These are phyloP conservation scores for Rousettus leschenaultii DNA, from an alignment of 2,113 vertebrate genomes.

Conservation along the genomic window DNA sequence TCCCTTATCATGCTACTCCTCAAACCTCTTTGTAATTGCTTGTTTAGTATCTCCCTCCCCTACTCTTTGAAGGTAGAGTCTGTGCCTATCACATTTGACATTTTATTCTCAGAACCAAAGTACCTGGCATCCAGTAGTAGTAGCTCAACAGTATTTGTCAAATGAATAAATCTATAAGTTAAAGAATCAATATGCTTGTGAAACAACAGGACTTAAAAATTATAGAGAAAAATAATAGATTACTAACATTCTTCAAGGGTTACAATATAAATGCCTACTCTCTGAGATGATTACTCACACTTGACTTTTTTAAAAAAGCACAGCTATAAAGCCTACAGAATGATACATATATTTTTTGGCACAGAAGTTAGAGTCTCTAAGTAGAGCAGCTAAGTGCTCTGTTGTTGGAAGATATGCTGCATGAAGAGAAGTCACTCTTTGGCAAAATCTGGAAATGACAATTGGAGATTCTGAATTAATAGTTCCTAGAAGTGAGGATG, in stretches of 20 bases:
- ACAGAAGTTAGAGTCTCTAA: constrained; percentile 39
- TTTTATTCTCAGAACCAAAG: constrained; percentile 15
- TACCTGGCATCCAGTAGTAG: not conserved
- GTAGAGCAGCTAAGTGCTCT: constrained; percentile 8
- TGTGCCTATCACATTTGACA: not conserved
- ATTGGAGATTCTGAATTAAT: constrained; percentile 56
- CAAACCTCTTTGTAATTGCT: not conserved
- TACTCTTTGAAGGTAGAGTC: not conserved
- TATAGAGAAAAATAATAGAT: not conserved
- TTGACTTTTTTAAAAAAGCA: constrained; percentile 1
- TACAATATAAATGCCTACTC: not conserved
- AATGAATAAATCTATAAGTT: not conserved
- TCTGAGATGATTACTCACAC: not conserved
- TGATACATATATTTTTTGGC: constrained; percentile 55
- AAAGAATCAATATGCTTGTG: not conserved
- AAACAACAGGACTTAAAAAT: not conserved
- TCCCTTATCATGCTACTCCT: not conserved
- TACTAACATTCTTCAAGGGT: not conserved
- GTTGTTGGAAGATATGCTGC: constrained; percentile 40
- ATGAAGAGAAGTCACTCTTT: constrained; percentile 21
- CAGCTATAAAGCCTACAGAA: constrained; percentile 51
- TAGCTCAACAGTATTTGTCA: not conserved
- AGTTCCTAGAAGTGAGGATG: constrained; percentile 56
- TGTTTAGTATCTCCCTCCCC: not conserved
- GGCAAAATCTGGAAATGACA: constrained; percentile 64